These are phyloP conservation scores for Brachyistius frenatus DNA, from an alignment of 2,113 vertebrate species.

Conservation along the genomic window DNA sequence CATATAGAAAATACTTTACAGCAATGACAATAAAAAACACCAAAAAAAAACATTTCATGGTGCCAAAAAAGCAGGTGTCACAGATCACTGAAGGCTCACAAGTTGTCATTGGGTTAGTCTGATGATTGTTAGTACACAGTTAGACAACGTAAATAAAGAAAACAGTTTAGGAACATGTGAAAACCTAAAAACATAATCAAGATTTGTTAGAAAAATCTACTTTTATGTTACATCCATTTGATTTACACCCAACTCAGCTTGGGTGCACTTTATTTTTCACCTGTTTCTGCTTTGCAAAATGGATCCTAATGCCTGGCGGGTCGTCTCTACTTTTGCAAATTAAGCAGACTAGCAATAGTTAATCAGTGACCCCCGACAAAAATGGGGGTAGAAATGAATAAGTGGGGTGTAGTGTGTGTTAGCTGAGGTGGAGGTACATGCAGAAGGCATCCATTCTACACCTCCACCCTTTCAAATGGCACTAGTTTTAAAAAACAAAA, in stretches of 20 bases:
- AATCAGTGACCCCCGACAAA: slow-evolving; percentile 66
- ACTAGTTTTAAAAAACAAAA: slow-evolving; percentile 19
- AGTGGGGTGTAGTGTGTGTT: slow-evolving; percentile 21
- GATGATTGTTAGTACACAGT: slow-evolving; percentile 50
- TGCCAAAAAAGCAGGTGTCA: slow-evolving; percentile 45
- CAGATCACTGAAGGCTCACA: slow-evolving; percentile 64
- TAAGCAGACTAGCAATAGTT: neutral
- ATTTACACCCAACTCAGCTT: no score
- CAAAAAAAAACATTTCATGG: slow-evolving; percentile 47
- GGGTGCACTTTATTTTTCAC: no score
- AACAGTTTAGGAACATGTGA: slow-evolving; percentile 16
- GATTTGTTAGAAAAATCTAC: slow-evolving; percentile 40
- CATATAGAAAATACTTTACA: slow-evolving; percentile 77
- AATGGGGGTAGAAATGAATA: slow-evolving; percentile 62
- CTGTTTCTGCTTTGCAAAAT: neutral
- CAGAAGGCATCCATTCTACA: slow-evolving; percentile 37
- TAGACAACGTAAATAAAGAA: slow-evolving; percentile 21
- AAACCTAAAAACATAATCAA: slow-evolving; percentile 9
- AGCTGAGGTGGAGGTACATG: slow-evolving; percentile 15
- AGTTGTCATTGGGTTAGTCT: slow-evolving; percentile 35
- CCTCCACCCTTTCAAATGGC: slow-evolving; percentile 46
- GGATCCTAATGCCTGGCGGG: neutral
- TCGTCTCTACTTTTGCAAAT: neutral
- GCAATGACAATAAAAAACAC: slow-evolving; percentile 49
- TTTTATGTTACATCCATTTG: slow-evolving; percentile 28